Evolutionary conservation across 2,888 invertebrate species (phyloP), one percentile per base, ranked within the genome.

Genomic region (Orthonevra nobilis): DNA sequence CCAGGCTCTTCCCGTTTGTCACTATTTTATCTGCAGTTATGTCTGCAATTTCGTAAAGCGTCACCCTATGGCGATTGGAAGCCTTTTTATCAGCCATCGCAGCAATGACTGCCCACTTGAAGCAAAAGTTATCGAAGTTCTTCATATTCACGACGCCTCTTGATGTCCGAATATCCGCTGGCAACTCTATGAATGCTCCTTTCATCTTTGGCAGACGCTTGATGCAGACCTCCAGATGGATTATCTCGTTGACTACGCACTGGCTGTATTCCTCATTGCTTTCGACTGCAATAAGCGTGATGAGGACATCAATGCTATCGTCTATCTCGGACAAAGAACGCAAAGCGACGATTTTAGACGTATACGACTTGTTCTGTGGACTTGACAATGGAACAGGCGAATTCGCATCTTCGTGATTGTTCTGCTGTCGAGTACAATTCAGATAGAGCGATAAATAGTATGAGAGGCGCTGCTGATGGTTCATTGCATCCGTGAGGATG

Each of bases 41-140:
- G 46, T 48, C 30, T 15, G n/a, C 4, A 9, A 48, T 48, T 7
- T 14, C 26, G 4, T 48, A 48, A 14, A 30, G 9, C 4, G n/a
- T 30, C 0, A 26, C 14, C 15, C 26, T 5, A 7, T 44, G 12
- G 5, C 15, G 17, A 17, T 15, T 48, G 1, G 46, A 4, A 5
- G 15, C 7, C 6, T 9, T 46, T n/a, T 10, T 9, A 1, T 46
- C 28, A 9, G 46, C 2, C 0, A 48, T 9, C 4, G 20, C 14
- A 6, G 5, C 10, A 15, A 48, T 30, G 9, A 48, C 7, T 1
- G 46, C 26, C 46, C 46, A 48, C 17, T 48, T 48, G 17, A 48
- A 48, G 30, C 46, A 48, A 3, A 30, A 48, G 10, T 48, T 30
- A 20, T 48, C 46, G 10, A 17, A 48, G 12, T 48, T 48, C 1